These are phyloP conservation scores for Trichogramma dendrolimi DNA, from an alignment of 2,888 invertebrate genomes.

Conservation along the genomic window DNA sequence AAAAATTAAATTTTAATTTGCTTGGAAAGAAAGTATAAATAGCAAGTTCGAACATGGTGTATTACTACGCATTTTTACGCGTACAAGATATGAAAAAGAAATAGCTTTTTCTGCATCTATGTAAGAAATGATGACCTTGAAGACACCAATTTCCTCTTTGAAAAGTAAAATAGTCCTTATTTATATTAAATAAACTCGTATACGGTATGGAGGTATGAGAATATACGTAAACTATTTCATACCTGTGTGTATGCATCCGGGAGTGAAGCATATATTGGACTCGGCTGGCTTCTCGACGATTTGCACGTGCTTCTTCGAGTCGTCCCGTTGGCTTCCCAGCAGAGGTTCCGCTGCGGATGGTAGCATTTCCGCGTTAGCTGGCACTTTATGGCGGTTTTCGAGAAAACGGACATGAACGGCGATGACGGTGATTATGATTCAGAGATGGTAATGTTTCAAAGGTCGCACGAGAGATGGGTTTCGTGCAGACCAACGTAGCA, in stretches of 20 bases:
- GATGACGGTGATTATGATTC: conserved; percentile 25
- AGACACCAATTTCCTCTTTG: no score
- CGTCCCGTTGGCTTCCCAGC: conserved; percentile 28
- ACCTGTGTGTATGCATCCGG: conserved; percentile 79
- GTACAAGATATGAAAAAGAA: no score
- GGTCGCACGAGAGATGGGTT: not conserved
- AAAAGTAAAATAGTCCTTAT: not conserved
- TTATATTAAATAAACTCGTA: not conserved
- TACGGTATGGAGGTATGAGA: no score
- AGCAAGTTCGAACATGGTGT: no score
- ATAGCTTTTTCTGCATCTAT: no score
- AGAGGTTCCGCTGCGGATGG: conserved; percentile 47
- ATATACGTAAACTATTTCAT: conserved; percentile 24
- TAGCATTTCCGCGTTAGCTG: conserved; percentile 43
- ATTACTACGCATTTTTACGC: no score
- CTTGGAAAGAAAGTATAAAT: no score
- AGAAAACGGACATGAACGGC: conserved; percentile 13
- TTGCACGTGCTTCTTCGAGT: conserved; percentile 30
- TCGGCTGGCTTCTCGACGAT: conserved; percentile 43
- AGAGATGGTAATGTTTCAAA: not conserved
- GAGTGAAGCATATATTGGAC: conserved; percentile 62
- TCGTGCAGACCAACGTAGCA: no score
- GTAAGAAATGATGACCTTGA: no score
- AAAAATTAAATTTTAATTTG: not conserved
- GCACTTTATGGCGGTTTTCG: conserved; percentile 31